A percentile compares a stretch with the other conserved stretches of the same genome.
Evolutionary conservation across 2,797 vertebrate genomes (phyloP).

Genomic region (Rachycentron canadum): DNA sequence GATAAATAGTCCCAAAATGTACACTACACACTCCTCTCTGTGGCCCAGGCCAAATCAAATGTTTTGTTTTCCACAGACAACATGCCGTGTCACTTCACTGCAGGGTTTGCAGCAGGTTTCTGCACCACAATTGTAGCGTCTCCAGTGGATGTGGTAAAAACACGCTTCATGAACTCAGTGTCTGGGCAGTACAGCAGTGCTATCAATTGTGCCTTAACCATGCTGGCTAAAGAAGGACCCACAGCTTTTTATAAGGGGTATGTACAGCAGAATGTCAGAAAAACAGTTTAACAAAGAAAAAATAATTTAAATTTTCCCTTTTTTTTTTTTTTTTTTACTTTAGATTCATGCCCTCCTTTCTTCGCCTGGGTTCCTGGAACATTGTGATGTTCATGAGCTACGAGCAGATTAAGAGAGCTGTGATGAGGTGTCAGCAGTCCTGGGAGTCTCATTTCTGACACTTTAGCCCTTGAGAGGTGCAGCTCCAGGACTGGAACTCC

Average conservation of each 20-base stretch:
- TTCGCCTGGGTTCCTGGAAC: conserved; percentile 93
- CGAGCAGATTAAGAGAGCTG: conserved; percentile 85
- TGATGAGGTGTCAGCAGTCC: conserved; percentile 66
- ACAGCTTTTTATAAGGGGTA: conserved; percentile 92
- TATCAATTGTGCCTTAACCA: conserved; percentile 86
- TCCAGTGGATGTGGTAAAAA: conserved; percentile 95
- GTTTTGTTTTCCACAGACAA: conserved; percentile 84
- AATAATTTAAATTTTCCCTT: not conserved
- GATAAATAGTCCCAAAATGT: not conserved
- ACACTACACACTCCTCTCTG: not conserved
- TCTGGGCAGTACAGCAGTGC: conserved; percentile 86
- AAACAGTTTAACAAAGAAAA: not conserved
- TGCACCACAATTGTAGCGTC: conserved; percentile 94
- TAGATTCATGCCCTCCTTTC: conserved; percentile 90
- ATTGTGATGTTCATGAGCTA: conserved; percentile 90
- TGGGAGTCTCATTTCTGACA: conserved; percentile 63
- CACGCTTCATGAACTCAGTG: conserved; percentile 92
- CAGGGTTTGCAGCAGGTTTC: conserved; percentile 93
- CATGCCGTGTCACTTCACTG: conserved; percentile 93
- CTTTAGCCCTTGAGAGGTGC: not conserved
- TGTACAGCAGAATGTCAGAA: conserved; percentile 12
- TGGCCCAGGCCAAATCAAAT: not conserved
- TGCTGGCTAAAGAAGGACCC: conserved; percentile 88
- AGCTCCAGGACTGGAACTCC: not conserved
- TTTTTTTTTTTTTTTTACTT: not conserved